Base-by-base conservation (phyloP, 2,888 invertebrate species). In the Trissonchulus sp. region DNA sequence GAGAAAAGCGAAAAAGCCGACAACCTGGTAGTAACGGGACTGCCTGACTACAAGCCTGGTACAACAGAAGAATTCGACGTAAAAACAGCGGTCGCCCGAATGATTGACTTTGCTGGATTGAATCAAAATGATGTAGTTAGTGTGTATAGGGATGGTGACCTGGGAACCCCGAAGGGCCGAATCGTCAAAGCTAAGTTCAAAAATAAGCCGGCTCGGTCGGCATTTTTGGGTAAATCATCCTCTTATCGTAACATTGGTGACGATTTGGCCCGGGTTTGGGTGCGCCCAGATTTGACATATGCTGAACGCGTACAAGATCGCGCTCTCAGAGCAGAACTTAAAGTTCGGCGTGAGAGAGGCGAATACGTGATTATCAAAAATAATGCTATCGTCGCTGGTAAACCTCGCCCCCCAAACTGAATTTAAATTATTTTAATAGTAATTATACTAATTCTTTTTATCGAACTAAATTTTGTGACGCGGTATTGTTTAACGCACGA, bases 181-280 rank as follows among this genome's bases (percentile, higher is more conserved):
- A 65, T 65, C n/a, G 65, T 65, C 30, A 65, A 65, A 28, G 65
- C n/a, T 8, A 65, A 65, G 65, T 65, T 65, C n/a, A 28, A 8
- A 65, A 28, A 65, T 65, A 8, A 18, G n/a, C 8, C 3, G 8
- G 30, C 65, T 8, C 65, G 65, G 8, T 18, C 8, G 34, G 34
- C 8, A 8, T 65, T 65, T 65, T 28, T 65, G 30, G n/a, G 8
- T 15, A 15, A 8, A 15, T 60, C 60, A 18, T 8, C 3, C 8
- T 8, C 8, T 65, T 65, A 15, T 65, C 8, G 65, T 18, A 18
- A 15, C 30, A 18, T 65, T 8, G 65, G 65, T 8, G 30, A 65
- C 8, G 30, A 15, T 8, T 28, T 18, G 8, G 34, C 3, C 3
- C 3, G 30, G 34, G 65, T 65, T 28, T 65, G 65, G 65, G 65